Evolutionary conservation across 92 coral and sea anemone genomes (phyloP).

Genomic region (Parazoanthus darwini): DNA sequence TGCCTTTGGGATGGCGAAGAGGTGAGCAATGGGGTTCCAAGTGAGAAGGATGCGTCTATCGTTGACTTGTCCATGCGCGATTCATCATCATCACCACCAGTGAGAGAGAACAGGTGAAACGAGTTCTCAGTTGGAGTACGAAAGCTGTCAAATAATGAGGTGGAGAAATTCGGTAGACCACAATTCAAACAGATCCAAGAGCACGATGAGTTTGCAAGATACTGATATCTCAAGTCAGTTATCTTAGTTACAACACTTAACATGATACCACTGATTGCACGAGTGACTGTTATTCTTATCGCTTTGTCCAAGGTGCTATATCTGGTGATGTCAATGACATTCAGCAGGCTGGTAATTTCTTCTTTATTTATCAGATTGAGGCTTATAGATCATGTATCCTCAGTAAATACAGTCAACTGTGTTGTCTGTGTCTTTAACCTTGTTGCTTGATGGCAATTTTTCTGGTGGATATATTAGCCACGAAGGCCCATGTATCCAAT

Average conservation of each 20-base stretch:
- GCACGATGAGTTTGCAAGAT: conserved; percentile 62
- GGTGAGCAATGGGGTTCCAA: conserved; percentile 23
- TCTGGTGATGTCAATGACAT: conserved; percentile 46
- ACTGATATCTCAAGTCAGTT: conserved; percentile 35
- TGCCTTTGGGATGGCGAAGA: conserved; percentile 34
- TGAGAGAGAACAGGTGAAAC: not conserved
- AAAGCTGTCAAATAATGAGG: conserved; percentile 23
- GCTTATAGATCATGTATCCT: conserved; percentile 26
- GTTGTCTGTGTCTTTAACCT: conserved; percentile 27
- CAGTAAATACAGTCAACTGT: not conserved
- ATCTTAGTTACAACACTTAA: conserved; percentile 7
- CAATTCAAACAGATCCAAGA: conserved; percentile 59
- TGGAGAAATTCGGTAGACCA: conserved; percentile 1
- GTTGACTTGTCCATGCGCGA: not conserved
- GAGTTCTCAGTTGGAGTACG: conserved; percentile 30
- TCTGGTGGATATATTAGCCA: conserved; percentile 28
- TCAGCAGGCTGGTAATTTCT: conserved; percentile 23
- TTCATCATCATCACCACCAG: conserved; percentile 10
- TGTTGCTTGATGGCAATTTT: conserved; percentile 47
- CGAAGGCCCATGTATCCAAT: conserved; percentile 45
- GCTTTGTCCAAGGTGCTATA: conserved; percentile 55
- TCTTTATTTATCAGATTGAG: conserved; percentile 30
- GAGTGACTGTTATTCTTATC: conserved; percentile 32
- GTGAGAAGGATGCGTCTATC: conserved; percentile 13
- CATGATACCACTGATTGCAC: conserved; percentile 43